Evolutionary conservation across 2,888 invertebrate genomes (phyloP), one percentile per base, ranked within the genome.

Genomic region (Panzeria rudis): DNA sequence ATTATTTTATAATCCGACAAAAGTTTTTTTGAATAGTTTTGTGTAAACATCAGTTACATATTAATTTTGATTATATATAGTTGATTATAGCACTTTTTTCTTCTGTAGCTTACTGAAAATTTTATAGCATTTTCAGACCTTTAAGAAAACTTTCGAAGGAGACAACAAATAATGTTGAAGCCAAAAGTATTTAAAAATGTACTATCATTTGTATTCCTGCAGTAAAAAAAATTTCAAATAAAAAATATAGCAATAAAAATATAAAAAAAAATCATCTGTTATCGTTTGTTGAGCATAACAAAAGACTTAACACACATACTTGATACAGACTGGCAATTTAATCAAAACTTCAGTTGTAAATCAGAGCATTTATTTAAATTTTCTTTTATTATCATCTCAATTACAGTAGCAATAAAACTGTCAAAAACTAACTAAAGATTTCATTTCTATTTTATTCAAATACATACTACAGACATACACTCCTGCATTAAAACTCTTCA

Each of bases 341-440:
- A 56, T 56, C 17, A 71, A 44, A 54, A 79, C 61, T 68, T 75
- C 52, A 32, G 54, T 69, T 73, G 62, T 25, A 66, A 72, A 73
- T 73, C 73, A 50, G 25, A 20, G 35, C 73, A 80, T 68, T 80
- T 66, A 80, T 61, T 73, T 66, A 44, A 56, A 59, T 72, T 61
- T 29, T 66, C 9, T 13, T 38, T 41, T 77, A 44, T 79, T 69
- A 79, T 79, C 79, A 80, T 66, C 71, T 72, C 59, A 32, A 79
- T 79, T 61, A 84, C 84, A 59, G 84, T 81, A 84, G 84, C 84
- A 84, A 84, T 81, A 84, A 84, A 84, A 84, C 84, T 84, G 84
- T 84, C 84, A 80, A 69, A 84, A 80, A 8, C 35, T 41, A 77
- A 72, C 52, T 72, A 69, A 68, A 84, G 84, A 73, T 81, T 77